Base-by-base conservation (phyloP, 2,113 vertebrate species). In the Lipotes vexillifer region DNA sequence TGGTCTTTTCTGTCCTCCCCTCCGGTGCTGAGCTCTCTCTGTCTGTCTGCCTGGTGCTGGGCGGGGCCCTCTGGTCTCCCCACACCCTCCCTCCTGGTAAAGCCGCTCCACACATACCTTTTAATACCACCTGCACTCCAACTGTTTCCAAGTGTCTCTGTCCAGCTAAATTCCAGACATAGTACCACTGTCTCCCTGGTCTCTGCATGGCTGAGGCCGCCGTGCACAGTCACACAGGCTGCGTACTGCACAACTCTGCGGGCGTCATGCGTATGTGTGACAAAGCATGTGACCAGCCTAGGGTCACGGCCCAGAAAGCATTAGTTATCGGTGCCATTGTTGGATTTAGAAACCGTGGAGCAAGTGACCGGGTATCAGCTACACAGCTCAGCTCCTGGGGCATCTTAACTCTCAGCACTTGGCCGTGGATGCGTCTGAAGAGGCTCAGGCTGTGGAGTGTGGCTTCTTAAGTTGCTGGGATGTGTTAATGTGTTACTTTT, bases 201-300 rank as follows among this genome's bases (percentile, higher is more conserved):
- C 15, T 61, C 12, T 14, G 25, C 46, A 5, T 1, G 20, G 74
- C 74, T 18, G 31, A 1, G 27, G 23, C 29, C 2, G 1, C 6
- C 0, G 5, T 8, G 59, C 44, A 21, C 44, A 9, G 72, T 25
- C 6, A 33, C 25, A 9, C 17, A 6, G 33, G 72, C 59, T 29
- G 25, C 5, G 8, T 23, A 38, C 78, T 44, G 71, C 5, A 11
- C 15, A 21, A 9, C 33, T 33, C 25, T 15, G 1, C 29, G 27
- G 41, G 5, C 0, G 4, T 3, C 21, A 15, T 11, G 27, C 11
- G 10, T 29, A 0, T 1, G 0, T 4, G 0, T 2, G 1, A 2
- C 21, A 2, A 20, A 36, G 14, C 11, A 14, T 17, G n/a, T 11
- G 2, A 29, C 55, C 5, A 3, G 74, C 65, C 20, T 17, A 11